Base-by-base conservation (phyloP, 2,888 invertebrate species). In the Odontocolon sp. region DNA sequence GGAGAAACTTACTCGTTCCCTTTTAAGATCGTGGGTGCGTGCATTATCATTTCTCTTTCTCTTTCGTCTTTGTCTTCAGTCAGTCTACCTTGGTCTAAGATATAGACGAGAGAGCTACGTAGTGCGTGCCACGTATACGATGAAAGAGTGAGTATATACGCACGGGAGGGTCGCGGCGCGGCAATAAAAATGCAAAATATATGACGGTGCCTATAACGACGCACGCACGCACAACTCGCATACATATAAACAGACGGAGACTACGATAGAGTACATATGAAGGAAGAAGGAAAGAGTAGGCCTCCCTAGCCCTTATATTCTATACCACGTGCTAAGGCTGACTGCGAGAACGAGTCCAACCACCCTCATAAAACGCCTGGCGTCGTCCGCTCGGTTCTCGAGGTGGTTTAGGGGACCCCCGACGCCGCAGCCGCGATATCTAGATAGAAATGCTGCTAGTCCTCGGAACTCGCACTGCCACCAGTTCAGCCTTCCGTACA, bases 141-240 rank as follows among this genome's bases (percentile, higher is more conserved):
- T 14, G 33, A 23, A 8, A 8, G 36, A 47, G 9, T 2, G 21
- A 47, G 47, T 18, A 23, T 28, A 40, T 78, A 63, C 63, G 67
- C 61, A 23, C 69, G 70, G 77, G 81, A 81, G 81, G 80, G 77
- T 77, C 78, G 82, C 78, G 81, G 68, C 74, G 77, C 80, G 82
- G 84, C 83, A 85, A 86, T 86, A 87, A 87, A 87, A 87, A 87
- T 87, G 87, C 85, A 87, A 86, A 87, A 86, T 86, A 84, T 85
- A 85, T 82, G 82, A 83, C 80, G 76, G 71, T 77, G 61, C 63
- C 66, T 80, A 80, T 80, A 82, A 82, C 83, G 80, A 79, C 82
- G 80, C 83, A 83, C 83, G 80, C 82, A 83, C 83, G 81, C 78
- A 80, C 79, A 78, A 71, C 75, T 81, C 76, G 79, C 71, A 61